Evolutionary conservation across 2,888 invertebrate genomes (phyloP), one percentile per base, ranked within the genome.

Genomic region (Flexamia atlantica): DNA sequence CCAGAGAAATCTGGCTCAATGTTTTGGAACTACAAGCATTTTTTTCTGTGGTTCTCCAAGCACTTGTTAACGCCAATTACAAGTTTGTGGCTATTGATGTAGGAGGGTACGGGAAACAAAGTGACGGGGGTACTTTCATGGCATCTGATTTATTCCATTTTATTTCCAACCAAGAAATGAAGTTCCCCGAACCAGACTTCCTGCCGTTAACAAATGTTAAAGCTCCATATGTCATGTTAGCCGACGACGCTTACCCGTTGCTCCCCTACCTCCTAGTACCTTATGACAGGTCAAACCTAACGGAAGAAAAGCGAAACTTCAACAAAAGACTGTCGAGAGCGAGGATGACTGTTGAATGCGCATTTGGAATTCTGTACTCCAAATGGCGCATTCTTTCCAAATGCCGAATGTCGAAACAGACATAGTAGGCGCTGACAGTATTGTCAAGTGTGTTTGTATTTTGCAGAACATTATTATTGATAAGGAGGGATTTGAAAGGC

Each of bases 21-120:
- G 83, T 83, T 23, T 68, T 83, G 17, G 36, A 83, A 83, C 32
- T 83, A 80, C 28, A 83, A 60, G 74, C 60, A 81, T 7, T 30
- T 57, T 57, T 46, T 50, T 80, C 83, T 10, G 57, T 83, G 9
- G 74, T 83, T 74, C 80, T 84, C 28, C 79, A 82, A 70, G 84
- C 79, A 36, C 30, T 83, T 40, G 70, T n/a, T 25, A 80, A 82
- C 53, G 82, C 84, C 14, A 79, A 84, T 68, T 84, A 84, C 14
- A 85, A 70, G 80, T 85, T 84, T 36, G 30, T 32, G n/a, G 32
- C 14, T 25, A n/a, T 84, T 81, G 50, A 84, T 46, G 87, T 88
- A n/a, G 87, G 88, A 46, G 87, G 85, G 14, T 88, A 87, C 80
- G 88, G 88, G 12, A 88, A 87, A 85, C 87, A 87, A 82, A 87